Percentiles rank a stretch among this genome's conserved stretches.
Conservation (phyloP, 2,113 vertebrate genomes). For the Nyctereutes procyonoides region DNA sequence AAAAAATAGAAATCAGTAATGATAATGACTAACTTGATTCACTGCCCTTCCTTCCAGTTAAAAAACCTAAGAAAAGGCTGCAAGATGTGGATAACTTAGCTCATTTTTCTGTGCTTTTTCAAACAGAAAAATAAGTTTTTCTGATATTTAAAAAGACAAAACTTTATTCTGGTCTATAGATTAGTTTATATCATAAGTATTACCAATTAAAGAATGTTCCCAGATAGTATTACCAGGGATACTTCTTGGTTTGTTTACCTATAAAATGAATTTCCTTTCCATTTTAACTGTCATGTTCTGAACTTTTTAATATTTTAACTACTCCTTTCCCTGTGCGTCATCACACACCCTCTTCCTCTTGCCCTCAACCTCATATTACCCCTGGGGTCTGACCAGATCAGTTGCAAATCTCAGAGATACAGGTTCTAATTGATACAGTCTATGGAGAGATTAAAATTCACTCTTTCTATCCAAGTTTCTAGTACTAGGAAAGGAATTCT, state of each 20-base stretch:
- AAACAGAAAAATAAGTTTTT: neutral
- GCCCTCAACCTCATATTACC: accelerated
- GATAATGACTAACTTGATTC: neutral
- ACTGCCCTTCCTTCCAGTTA: neutral
- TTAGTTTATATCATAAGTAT: constrained; percentile 1
- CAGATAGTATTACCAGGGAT: neutral
- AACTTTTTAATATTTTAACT: neutral
- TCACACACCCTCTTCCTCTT: too few relatives aligned
- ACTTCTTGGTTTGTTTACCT: neutral
- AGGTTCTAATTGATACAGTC: neutral
- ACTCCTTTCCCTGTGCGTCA: neutral
- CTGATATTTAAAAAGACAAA: neutral
- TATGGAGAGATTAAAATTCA: neutral
- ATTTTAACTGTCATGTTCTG: neutral
- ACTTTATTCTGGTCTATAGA: neutral
- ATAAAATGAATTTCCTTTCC: neutral
- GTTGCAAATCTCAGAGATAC: neutral
- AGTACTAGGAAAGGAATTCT: neutral
- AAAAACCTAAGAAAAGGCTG: neutral
- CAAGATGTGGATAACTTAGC: neutral
- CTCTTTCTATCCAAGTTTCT: neutral
- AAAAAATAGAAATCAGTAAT: constrained; percentile 4
- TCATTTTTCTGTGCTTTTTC: neutral
- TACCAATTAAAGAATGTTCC: neutral
- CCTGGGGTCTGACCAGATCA: neutral